Base-by-base conservation (phyloP, 2,888 invertebrate genomes). In the Anaspis maculata region DNA sequence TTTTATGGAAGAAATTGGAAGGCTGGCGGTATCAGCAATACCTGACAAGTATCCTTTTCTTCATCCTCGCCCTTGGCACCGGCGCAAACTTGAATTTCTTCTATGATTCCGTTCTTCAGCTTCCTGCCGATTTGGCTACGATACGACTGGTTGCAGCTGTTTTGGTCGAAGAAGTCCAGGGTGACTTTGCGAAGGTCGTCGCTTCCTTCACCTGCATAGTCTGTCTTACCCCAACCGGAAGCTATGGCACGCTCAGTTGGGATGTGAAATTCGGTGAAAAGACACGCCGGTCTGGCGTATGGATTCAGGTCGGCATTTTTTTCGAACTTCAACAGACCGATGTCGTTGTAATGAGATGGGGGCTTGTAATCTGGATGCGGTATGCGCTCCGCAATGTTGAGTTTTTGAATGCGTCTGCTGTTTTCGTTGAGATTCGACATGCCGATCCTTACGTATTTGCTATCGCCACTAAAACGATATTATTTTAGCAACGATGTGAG, bases 71-170 rank as follows among this genome's bases (percentile, higher is more conserved):
- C 45, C 32, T 57, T 52, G 2, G 69, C 66, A 3, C 76, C 75
- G 2, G 74, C 75, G 44, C 77, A 77, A 15, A 76, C 49, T 57
- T 74, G 73, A 6, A 57, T 61, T 0, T 66, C 58, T 1, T 62
- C 49, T 6, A 65, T 45, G 15, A 77, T 67, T 1, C 73, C 73
- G 4, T 49, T 49, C 11, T 48, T 46, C 2, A 71, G 45, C 31
- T 46, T 52, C 13, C 48, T 46, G 7, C 43, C 42, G 12, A 37
- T 31, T 19, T 49, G 36, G 30, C 47, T 34, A 13, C 30, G 46
- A 29, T 61, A 58, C 1, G 56, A 52, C 15, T 41, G 22, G 26
- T 59, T 59, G 44, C 76, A 76, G 5, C 46, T 41, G 0, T 38
- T 9, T 1, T 52, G 43, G 0, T 52, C 23, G 22, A 67, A 68